Evolutionary conservation across 2,888 invertebrate genomes (phyloP).

Genomic region (Nomada fabriciana): DNA sequence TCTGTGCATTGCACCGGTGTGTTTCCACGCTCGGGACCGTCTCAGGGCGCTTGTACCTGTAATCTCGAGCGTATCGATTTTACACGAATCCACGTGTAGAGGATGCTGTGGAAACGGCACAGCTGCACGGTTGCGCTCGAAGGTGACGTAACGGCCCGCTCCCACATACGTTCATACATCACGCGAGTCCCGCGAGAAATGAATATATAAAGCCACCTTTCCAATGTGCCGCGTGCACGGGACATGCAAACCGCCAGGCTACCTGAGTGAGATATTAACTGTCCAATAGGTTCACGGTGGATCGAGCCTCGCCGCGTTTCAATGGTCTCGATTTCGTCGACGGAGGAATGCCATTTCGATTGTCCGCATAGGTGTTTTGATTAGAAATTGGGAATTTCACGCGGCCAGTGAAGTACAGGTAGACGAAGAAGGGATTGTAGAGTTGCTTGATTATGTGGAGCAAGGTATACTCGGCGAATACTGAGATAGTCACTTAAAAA

Average conservation of each 20-base stretch:
- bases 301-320: slow-evolving; percentile 41
- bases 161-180: slow-evolving; percentile 77
- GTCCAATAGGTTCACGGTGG: slow-evolving; percentile 64
- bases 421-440: neutral
- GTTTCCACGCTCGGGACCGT: slow-evolving; percentile 5
- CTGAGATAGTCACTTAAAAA: neutral
- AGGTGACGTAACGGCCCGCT: slow-evolving; percentile 75
- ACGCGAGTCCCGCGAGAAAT: slow-evolving; percentile 72
- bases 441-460: neutral
- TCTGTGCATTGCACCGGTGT: neutral
- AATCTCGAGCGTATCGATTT: slow-evolving; percentile 48
- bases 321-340: slow-evolving; percentile 31
- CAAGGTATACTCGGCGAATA: neutral
- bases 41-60: slow-evolving; percentile 5
- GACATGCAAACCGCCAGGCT: slow-evolving; percentile 60
- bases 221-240: slow-evolving; percentile 67
- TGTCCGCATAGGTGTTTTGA: no score
- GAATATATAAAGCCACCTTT: slow-evolving; percentile 78
- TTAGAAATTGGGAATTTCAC: slow-evolving; percentile 5
- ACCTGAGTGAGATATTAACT: slow-evolving; percentile 72
- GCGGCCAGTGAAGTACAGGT: neutral
- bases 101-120: slow-evolving; percentile 54
- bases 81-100: slow-evolving; percentile 57
- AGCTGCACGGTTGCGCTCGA: slow-evolving; percentile 48
- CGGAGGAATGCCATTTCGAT: neutral